Evolutionary conservation across 2,888 invertebrate genomes (phyloP).

Genomic region (Gymnoscelis rufifasciata): DNA sequence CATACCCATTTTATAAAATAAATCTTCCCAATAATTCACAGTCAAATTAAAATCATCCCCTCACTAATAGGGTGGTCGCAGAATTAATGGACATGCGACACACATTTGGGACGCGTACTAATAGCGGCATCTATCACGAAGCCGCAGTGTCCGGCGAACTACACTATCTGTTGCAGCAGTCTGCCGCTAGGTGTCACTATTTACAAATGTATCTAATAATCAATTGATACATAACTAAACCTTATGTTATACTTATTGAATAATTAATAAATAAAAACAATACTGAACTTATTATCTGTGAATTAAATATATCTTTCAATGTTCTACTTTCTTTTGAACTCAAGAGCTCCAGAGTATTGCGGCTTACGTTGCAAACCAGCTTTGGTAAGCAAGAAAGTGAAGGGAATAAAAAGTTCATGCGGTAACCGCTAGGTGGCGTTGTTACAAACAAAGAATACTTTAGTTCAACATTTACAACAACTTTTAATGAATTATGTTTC

Average conservation of each 20-base stretch:
- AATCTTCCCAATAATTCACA: slow-evolving; percentile 22
- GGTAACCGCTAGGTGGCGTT: slow-evolving; percentile 40
- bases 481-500: no score
- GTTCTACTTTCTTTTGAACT: background rate
- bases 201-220: background rate
- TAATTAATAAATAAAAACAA: no score
- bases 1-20: background rate
- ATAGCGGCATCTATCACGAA: slow-evolving; percentile 71
- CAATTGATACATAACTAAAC: no score
- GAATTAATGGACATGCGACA: slow-evolving; percentile 67
- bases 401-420: slow-evolving; percentile 28
- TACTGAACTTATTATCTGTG: no score
- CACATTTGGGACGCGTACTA: slow-evolving; percentile 58
- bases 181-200: slow-evolving; percentile 43
- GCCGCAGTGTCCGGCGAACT: slow-evolving; percentile 45
- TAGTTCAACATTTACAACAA: no score
- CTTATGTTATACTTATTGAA: no score
- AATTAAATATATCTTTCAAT: background rate
- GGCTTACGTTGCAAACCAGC: background rate
- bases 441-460: slow-evolving; percentile 1
- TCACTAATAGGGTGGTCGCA: slow-evolving; percentile 42
- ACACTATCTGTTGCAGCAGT: slow-evolving; percentile 40
- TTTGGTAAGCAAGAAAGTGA: background rate
- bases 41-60: slow-evolving; percentile 67
- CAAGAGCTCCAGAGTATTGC: background rate